Percentiles rank a stretch among this genome's conserved stretches.
These are phyloP conservation scores for Oreochromis niloticus DNA, from an alignment of 2,113 vertebrate species.

Conservation along the genomic window DNA sequence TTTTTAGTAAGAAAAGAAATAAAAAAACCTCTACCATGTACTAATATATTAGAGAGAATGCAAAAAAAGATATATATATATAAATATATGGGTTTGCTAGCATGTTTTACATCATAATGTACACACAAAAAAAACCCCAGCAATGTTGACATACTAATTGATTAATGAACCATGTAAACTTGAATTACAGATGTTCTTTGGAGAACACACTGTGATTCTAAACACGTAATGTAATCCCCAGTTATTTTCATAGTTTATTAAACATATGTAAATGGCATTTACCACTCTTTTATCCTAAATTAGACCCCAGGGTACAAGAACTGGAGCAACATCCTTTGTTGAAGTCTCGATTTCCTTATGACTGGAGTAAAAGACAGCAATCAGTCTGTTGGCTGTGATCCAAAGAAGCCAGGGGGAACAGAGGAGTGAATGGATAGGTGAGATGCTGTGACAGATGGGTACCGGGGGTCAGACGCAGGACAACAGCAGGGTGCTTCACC, in stretches of 20 bases:
- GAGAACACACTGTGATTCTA: not conserved
- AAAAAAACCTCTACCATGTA: not conserved
- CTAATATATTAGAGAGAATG: not conserved
- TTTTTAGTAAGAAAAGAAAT: not conserved
- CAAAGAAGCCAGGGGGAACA: not conserved
- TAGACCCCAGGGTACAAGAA: not conserved
- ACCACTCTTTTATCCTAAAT: not conserved
- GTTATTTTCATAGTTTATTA: not conserved
- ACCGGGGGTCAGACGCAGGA: conserved; percentile 36
- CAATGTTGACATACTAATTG: not conserved
- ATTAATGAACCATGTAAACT: not conserved
- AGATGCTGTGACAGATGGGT: conserved; percentile 44
- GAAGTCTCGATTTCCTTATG: conserved; percentile 3
- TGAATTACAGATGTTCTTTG: not conserved
- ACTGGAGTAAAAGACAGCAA: conserved; percentile 8
- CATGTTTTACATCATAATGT: not conserved
- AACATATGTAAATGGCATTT: not conserved
- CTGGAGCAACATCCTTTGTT: not conserved
- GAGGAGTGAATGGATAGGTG: conserved; percentile 17
- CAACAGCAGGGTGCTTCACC: conserved; percentile 37
- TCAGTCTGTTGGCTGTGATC: conserved; percentile 16
- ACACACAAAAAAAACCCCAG: not conserved
- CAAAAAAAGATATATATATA: not conserved
- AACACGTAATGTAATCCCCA: not conserved
- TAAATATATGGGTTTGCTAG: not conserved